phyloP scores from a whole-genome alignment of 2,888 invertebrate species.

The Synergus itoensis region DNA sequence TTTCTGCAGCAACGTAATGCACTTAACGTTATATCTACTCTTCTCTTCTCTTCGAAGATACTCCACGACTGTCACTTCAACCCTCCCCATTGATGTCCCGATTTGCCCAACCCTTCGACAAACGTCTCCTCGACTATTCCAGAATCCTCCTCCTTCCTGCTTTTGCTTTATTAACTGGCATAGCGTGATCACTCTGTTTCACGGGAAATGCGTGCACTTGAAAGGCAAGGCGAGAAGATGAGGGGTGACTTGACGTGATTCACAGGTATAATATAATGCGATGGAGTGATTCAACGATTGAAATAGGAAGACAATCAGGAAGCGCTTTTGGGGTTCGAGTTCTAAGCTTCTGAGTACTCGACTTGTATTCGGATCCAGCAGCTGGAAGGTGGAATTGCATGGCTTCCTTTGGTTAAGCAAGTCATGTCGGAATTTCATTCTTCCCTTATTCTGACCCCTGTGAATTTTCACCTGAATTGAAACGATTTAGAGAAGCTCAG shows the following conservation, averaged over 20 bases:
- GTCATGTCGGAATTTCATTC: slow-evolving; percentile 17
- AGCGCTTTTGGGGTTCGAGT: not conserved
- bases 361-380: slow-evolving; percentile 15
- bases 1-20: slow-evolving; percentile 61
- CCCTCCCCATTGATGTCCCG: slow-evolving; percentile 51
- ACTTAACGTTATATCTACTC: slow-evolving; percentile 65
- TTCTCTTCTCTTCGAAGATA: slow-evolving; percentile 40
- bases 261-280: not conserved
- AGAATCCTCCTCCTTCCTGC: not conserved
- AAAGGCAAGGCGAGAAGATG: not conserved
- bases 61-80: slow-evolving; percentile 60
- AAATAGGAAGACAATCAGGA: slow-evolving; percentile 31
- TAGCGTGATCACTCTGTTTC: slow-evolving; percentile 25
- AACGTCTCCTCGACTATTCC: slow-evolving; percentile 39
- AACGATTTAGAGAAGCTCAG: not conserved
- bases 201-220: slow-evolving; percentile 13
- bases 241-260: slow-evolving; percentile 10
- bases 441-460: not conserved
- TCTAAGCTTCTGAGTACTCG: not conserved
- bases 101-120: slow-evolving; percentile 35
- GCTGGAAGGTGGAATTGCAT: not conserved
- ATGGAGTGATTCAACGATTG: slow-evolving; percentile 26
- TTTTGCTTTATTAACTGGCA: slow-evolving; percentile 31
- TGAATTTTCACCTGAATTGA: not conserved
- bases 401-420: not conserved